Base-by-base conservation (phyloP, 2,797 vertebrate species). In the Acrossocheilus fasciatus region DNA sequence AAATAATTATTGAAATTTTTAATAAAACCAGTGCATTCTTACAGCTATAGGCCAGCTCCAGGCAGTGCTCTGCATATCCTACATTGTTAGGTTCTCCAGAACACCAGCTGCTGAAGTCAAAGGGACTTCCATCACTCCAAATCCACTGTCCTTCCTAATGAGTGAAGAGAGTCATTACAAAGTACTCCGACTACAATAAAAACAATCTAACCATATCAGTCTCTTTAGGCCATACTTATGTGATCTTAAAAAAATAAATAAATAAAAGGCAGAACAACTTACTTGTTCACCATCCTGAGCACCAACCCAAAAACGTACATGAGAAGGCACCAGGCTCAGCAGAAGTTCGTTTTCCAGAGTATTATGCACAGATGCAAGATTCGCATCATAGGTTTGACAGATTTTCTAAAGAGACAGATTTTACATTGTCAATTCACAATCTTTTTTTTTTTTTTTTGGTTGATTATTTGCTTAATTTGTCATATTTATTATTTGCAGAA, bases 41-140 rank as follows among this genome's bases (percentile, higher is more conserved):
- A 36, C 68, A 9, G 68, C 14, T 17, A 5, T 15, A 50, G 17
- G 20, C 36, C 34, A 69, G 17, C 68, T 69, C 17, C 68, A 69
- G 4, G 30, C 66, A 69, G 34, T 69, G 10, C 34, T 39, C 68
- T 10, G 1, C 1, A 39, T 36, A 10, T 3, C 7, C 8, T 36
- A 0, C 0, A 34, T 23, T 41, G 8, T 69, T 41, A 0, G 68
- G 68, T 20, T 41, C 36, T 39, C 1, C 4, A 39, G 6, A 5
- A 9, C 68, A 69, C 68, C 36, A 69, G 6, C 2, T 69, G 68
- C 7, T 69, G 17, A 39, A 69, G 6, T 39, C 34, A 39, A 20
- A 39, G 6, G 8, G 34, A 69, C 17, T 30, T 36, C 68, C 68
- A 69, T 69, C 68, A 39, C 6, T 69, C 68, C 68, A 69, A 36